Conservation (phyloP, 92 coral and sea anemone species). For the Palythoa heliodiscus region DNA sequence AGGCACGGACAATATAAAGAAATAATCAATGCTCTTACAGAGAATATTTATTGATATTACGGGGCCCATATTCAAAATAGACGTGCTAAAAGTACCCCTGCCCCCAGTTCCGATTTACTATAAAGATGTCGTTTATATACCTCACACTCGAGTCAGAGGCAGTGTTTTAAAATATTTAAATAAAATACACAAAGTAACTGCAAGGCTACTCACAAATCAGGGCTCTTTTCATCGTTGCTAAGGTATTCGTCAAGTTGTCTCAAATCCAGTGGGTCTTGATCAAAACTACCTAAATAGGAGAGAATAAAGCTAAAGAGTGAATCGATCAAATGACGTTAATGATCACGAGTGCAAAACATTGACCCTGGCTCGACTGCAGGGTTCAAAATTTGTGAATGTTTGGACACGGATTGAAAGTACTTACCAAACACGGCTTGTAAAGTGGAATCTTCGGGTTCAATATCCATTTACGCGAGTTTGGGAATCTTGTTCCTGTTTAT, state of each 20-base stretch:
- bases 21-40: not conserved
- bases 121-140: constrained; percentile 6
- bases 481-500: not conserved
- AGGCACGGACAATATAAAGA: not conserved
- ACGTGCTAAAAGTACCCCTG: not conserved
- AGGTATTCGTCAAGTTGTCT: constrained; percentile 37
- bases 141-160: no score
- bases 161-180: not conserved
- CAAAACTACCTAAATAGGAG: constrained; percentile 15
- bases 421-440: constrained; percentile 32
- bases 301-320: constrained; percentile 4
- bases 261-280: constrained; percentile 25
- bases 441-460: constrained; percentile 20
- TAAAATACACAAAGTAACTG: not conserved
- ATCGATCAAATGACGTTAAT: not conserved
- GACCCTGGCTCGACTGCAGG: not conserved
- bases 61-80: not conserved
- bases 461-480: constrained; percentile 5
- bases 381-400: not conserved
- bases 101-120: constrained; percentile 1
- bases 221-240: constrained; percentile 12
- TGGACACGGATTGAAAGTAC: not conserved
- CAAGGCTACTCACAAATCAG: constrained; percentile 18
- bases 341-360: not conserved
- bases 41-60: constrained; percentile 8